Evolutionary conservation across 2,113 vertebrate genomes (phyloP), one percentile per base, ranked within the genome.

Genomic region (Thalassoma bifasciatum): DNA sequence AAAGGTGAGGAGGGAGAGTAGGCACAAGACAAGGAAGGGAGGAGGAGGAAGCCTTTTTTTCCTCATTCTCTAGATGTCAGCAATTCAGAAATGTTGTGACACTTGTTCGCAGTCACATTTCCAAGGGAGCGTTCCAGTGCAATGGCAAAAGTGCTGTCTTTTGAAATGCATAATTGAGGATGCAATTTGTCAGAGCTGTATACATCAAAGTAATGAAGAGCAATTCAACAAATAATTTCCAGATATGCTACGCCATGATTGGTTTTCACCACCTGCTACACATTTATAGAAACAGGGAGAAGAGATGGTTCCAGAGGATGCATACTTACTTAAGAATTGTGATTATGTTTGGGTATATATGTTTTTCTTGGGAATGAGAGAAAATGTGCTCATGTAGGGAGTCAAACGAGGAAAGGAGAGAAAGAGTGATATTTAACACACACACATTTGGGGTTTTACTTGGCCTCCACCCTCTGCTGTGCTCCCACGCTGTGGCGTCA

Each of bases 401-500:
- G 81, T 64, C 5, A 30, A 72, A 52, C n/a, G 16, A 38, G 50
- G 30, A 67, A 76, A 76, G 37, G 13, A 62, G 59, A 34, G 54
- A 77, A 46, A 81, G 57, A 74, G 72, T 67, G 62, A 75, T 72
- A 72, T 85, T 88, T 89, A 73, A 72, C 80, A 89, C 83, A 86
- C 81, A 66, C 78, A 77, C 81, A 79, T 70, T 16, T 46, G 44
- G 75, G 77, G 80, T 77, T 89, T 86, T 68, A 75, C 84, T 88
- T 84, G 87, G 89, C 89, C 90, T 86, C 83, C 78, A 53, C 86
- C 85, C 86, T 84, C 69, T 22, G 74, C 88, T 84, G 78, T 58
- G 90, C 90, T 94, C 91, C 91, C 91, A 93, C 89, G 90, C 89
- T 92, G 90, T 89, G 89, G 90, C 77, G 84, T 88, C 90, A 88